Evolutionary conservation across 1,140 invertebrate species (phyloP).

Genomic region (Sitodiplosis mosellana): DNA sequence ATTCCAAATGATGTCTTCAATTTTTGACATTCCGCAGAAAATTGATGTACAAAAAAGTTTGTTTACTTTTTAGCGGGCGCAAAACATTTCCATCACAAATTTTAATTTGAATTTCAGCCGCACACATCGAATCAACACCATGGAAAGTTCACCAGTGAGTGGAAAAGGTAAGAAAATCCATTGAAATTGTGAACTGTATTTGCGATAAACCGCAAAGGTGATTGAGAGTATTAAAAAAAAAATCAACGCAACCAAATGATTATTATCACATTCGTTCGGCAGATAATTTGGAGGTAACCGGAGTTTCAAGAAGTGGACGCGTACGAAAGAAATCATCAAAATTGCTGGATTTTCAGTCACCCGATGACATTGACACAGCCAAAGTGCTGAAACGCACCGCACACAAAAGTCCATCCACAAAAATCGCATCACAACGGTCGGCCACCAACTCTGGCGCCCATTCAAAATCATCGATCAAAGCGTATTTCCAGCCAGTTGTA

Average conservation of each 20-base stretch:
- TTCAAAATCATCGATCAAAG: not conserved
- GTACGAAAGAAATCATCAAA: slow-evolving; percentile 90
- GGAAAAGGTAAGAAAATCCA: no score
- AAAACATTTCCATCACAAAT: no score
- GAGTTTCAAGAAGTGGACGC: slow-evolving; percentile 62
- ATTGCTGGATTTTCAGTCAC: slow-evolving; percentile 78
- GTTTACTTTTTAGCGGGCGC: no score
- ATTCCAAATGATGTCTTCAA: no score
- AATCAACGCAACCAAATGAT: not conserved
- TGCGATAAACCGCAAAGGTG: no score
- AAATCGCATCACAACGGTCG: not conserved
- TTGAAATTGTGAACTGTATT: no score
- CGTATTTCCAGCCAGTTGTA: not conserved
- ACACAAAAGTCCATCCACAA: not conserved
- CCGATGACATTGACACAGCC: slow-evolving; percentile 46
- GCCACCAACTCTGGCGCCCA: not conserved
- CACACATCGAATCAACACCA: no score
- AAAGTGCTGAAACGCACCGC: slow-evolving; percentile 17
- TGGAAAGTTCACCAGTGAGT: no score
- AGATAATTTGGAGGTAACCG: slow-evolving; percentile 60
- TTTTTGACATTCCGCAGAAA: no score
- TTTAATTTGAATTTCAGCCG: no score
- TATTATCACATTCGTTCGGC: not conserved
- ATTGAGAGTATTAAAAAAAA: no score
- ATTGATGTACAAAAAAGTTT: no score